Percentiles rank a stretch among this genome's conserved stretches.
Evolutionary conservation across 2,113 vertebrate species (phyloP).

Genomic region (Oreotrochilus melanogaster): DNA sequence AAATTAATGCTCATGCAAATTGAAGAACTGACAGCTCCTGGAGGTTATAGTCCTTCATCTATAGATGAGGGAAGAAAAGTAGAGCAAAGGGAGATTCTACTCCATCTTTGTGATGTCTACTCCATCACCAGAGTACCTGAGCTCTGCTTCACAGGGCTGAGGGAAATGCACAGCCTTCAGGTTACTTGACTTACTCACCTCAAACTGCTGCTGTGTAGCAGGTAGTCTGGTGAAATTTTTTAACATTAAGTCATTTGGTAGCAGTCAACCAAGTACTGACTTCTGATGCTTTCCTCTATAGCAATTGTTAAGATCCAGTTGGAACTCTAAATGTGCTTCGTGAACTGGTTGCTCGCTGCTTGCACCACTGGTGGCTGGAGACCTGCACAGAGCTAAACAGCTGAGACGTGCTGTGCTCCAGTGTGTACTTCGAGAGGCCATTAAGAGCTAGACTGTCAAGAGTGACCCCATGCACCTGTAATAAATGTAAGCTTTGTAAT

Average conservation of each 20-base stretch:
- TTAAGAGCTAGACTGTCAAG: constrained; percentile 42
- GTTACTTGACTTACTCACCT: not conserved
- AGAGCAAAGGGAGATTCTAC: not conserved
- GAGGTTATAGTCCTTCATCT: not conserved
- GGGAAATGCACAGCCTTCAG: not conserved
- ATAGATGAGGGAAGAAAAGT: not conserved
- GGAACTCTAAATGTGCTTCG: not conserved
- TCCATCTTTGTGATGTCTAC: not conserved
- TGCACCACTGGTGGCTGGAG: not conserved
- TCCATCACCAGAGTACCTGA: not conserved
- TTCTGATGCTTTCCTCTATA: not conserved
- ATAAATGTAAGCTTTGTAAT: constrained; percentile 63
- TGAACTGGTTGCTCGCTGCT: constrained; percentile 1
- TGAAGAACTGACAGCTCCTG: not conserved
- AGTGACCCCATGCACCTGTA: constrained; percentile 48
- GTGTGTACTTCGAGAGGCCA: constrained; percentile 4
- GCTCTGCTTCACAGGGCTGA: not conserved
- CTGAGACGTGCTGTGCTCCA: not conserved
- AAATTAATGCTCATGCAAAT: not conserved
- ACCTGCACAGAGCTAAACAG: not conserved
- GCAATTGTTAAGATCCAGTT: not conserved
- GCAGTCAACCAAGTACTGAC: not conserved
- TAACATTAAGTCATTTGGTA: not conserved
- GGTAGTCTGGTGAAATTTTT: not conserved
- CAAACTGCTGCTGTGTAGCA: not conserved